Conservation (phyloP, 1,140 invertebrate genomes). For the Danaus plexippus region DNA sequence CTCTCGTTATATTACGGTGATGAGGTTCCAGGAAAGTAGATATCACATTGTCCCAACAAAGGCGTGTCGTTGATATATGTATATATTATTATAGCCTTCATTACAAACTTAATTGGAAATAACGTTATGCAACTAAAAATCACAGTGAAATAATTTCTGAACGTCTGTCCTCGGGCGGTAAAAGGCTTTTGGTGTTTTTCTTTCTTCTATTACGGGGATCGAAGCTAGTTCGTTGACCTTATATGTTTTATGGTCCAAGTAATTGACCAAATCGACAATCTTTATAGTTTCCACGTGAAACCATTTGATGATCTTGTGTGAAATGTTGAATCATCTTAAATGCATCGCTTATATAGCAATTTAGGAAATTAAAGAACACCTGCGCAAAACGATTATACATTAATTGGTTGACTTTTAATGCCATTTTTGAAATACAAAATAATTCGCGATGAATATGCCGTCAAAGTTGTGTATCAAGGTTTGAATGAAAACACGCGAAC, state of each 20-base stretch:
- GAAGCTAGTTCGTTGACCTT: conserved; percentile 45
- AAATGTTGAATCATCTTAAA: conserved; percentile 36
- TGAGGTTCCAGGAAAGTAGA: conserved; percentile 12
- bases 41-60: conserved; percentile 15
- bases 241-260: conserved; percentile 50
- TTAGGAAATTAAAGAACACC: conserved; percentile 34
- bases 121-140: conserved; percentile 50
- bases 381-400: conserved; percentile 29
- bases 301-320: conserved; percentile 40
- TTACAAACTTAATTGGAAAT: conserved; percentile 55
- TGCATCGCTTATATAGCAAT: conserved; percentile 29
- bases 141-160: conserved; percentile 50
- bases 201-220: conserved; percentile 47
- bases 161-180: conserved; percentile 39
- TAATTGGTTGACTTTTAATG: conserved; percentile 41
- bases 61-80: conserved; percentile 21
- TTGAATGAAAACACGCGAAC: conserved; percentile 18
- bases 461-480: conserved; percentile 6
- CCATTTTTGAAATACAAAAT: conserved; percentile 12
- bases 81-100: conserved; percentile 24
- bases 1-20: conserved; percentile 12
- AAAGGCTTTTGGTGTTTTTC: conserved; percentile 53
- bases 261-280: conserved; percentile 58
- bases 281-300: conserved; percentile 57
- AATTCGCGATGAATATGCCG: too few relatives aligned